Conservation (phyloP, 2,888 invertebrate genomes). For the Xestia rhomboidea region DNA sequence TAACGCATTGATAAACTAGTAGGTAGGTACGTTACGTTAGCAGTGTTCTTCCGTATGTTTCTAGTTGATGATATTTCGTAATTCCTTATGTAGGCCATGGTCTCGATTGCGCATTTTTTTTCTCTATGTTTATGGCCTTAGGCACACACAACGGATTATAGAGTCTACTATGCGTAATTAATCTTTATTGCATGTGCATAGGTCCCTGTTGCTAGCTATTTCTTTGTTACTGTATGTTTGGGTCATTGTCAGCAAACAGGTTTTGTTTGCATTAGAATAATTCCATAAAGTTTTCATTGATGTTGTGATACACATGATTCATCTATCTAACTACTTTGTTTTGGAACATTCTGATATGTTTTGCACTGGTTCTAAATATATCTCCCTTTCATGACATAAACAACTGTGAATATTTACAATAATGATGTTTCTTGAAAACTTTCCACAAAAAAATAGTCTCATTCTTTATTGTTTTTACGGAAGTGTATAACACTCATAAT, state of each 20-base stretch:
- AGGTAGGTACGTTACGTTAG: slow-evolving; percentile 79
- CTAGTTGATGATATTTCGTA: slow-evolving; percentile 88
- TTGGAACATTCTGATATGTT: slow-evolving; percentile 35
- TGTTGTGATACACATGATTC: slow-evolving; percentile 31
- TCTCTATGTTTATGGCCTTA: slow-evolving; percentile 74
- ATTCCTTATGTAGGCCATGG: slow-evolving; percentile 88
- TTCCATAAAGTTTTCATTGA: slow-evolving; percentile 13
- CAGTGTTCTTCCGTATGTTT: slow-evolving; percentile 85
- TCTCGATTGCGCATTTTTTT: slow-evolving; percentile 86
- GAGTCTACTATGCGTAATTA: slow-evolving; percentile 61
- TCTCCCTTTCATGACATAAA: slow-evolving; percentile 2
- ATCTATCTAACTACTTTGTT: slow-evolving; percentile 29
- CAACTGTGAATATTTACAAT: slow-evolving; percentile 39
- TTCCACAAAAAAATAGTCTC: not conserved
- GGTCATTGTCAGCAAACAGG: slow-evolving; percentile 62
- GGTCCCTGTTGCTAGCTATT: slow-evolving; percentile 40
- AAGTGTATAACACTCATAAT: too few species aligned
- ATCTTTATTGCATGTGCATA: slow-evolving; percentile 48
- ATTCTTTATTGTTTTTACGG: not conserved
- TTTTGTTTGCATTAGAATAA: slow-evolving; percentile 47
- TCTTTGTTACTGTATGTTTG: slow-evolving; percentile 59
- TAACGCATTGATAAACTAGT: slow-evolving; percentile 85
- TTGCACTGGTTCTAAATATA: slow-evolving; percentile 47
- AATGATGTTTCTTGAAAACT: not conserved
- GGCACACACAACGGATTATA: slow-evolving; percentile 58